Percentiles rank a stretch among this genome's conserved stretches.
phyloP scores from a whole-genome alignment of 2,797 vertebrate species.

The Masticophis lateralis region DNA sequence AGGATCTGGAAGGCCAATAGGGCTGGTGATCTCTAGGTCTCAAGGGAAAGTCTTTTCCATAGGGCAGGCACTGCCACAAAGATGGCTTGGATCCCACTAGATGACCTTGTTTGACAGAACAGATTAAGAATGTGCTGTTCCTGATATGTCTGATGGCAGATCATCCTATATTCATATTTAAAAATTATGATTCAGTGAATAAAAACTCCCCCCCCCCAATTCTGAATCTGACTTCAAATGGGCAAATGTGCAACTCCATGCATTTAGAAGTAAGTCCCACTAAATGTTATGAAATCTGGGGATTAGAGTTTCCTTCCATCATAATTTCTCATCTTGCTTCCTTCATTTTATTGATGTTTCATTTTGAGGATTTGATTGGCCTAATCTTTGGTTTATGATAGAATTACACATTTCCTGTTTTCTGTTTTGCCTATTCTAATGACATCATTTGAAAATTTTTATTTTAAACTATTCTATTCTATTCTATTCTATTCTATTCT shows the following conservation, averaged over 20 bases:
- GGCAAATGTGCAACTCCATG: not conserved
- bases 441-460: not conserved
- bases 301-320: not conserved
- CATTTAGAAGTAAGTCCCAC: not conserved
- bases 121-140: not conserved
- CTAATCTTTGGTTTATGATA: not conserved
- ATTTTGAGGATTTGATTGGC: not conserved
- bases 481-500: too few species aligned
- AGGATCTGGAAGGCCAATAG: not conserved
- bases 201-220: not conserved
- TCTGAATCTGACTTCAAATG: not conserved
- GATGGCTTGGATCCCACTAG: not conserved
- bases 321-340: not conserved
- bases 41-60: not conserved
- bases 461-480: not conserved
- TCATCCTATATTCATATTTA: not conserved
- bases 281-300: not conserved
- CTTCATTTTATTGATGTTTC: not conserved
- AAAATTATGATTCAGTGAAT: not conserved
- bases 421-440: not conserved
- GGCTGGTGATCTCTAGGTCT: not conserved
- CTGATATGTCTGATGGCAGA: not conserved
- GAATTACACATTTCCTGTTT: constrained; percentile 10
- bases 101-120: not conserved
- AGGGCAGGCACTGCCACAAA: not conserved